These are phyloP conservation scores for Telenomus remus DNA, from an alignment of 1,140 invertebrate species.

Conservation along the genomic window DNA sequence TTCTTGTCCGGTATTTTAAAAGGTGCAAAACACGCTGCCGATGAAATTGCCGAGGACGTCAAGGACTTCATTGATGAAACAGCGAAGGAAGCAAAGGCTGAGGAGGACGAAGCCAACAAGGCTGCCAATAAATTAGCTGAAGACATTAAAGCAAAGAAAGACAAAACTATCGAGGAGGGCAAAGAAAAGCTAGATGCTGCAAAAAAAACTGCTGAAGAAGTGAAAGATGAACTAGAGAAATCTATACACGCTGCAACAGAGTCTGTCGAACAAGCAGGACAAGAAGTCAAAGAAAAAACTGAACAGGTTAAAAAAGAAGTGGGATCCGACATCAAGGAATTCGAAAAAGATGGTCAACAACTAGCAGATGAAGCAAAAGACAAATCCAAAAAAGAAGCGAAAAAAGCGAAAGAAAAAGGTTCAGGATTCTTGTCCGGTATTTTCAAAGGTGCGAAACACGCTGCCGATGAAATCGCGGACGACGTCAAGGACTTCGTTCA, in stretches of 20 bases:
- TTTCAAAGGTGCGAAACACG: conserved; percentile 60
- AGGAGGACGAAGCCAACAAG: neutral
- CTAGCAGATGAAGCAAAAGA: too few species aligned
- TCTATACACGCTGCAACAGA: too few species aligned
- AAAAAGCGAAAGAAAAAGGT: conserved; percentile 61
- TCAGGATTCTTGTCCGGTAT: conserved; percentile 50
- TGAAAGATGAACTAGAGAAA: too few species aligned
- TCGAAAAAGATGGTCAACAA: too few species aligned
- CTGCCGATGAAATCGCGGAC: conserved; percentile 9
- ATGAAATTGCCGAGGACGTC: conserved; percentile 13
- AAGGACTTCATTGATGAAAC: conserved; percentile 3
- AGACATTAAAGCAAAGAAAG: conserved; percentile 29
- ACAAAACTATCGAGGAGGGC: neutral
- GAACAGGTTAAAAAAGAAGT: too few species aligned
- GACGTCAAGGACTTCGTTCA: conserved; percentile 12
- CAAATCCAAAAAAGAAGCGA: conserved; percentile 45
- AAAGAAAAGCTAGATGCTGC: too few species aligned
- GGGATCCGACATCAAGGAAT: too few species aligned
- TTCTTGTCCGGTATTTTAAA: conserved; percentile 60
- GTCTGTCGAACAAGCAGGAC: too few species aligned
- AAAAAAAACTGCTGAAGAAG: too few species aligned
- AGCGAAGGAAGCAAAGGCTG: neutral
- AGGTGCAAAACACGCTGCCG: conserved; percentile 48
- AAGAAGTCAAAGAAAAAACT: too few species aligned
- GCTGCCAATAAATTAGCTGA: conserved; percentile 36